Percentiles rank a stretch among this genome's conserved stretches.
Evolutionary conservation across 23 tunicate species (phyloP).

Genomic region (Halocynthia roretzi): DNA sequence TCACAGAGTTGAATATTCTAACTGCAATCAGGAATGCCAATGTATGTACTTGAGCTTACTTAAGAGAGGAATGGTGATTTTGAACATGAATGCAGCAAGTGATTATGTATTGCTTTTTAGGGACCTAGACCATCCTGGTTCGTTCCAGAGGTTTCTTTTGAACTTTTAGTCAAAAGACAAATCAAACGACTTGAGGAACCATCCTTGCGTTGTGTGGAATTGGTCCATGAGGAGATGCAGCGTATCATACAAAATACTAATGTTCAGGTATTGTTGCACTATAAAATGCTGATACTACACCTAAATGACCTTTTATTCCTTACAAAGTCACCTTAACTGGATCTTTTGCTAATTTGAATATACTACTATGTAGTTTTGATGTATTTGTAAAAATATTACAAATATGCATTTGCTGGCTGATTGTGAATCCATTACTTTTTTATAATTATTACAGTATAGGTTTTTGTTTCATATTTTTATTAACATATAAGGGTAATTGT

Average conservation of each 20-base stretch:
- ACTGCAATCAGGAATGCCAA: constrained; percentile 94
- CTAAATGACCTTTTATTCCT: not conserved
- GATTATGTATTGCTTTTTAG: constrained; percentile 8
- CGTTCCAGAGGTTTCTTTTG: constrained; percentile 90
- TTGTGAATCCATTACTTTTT: no score
- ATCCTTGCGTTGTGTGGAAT: constrained; percentile 89
- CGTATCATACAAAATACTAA: constrained; percentile 74
- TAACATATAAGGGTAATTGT: no score
- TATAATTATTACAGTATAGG: no score
- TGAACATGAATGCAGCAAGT: not conserved
- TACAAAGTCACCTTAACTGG: not conserved
- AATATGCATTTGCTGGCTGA: no score
- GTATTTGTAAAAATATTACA: not conserved
- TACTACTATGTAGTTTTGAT: not conserved
- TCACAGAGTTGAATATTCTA: constrained; percentile 77
- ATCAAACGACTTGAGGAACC: constrained; percentile 96
- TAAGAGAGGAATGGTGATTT: no score
- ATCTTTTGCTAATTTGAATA: not conserved
- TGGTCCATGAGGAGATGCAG: constrained; percentile 93
- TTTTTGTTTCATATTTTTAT: no score
- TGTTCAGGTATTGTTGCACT: constrained; percentile 31
- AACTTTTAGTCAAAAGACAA: constrained; percentile 81
- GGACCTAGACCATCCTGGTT: constrained; percentile 96
- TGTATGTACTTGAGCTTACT: constrained; percentile 19
- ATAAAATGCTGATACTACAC: not conserved